Evolutionary conservation across 2,797 vertebrate species (phyloP), one percentile per base, ranked within the genome.

Genomic region (Gila robusta): DNA sequence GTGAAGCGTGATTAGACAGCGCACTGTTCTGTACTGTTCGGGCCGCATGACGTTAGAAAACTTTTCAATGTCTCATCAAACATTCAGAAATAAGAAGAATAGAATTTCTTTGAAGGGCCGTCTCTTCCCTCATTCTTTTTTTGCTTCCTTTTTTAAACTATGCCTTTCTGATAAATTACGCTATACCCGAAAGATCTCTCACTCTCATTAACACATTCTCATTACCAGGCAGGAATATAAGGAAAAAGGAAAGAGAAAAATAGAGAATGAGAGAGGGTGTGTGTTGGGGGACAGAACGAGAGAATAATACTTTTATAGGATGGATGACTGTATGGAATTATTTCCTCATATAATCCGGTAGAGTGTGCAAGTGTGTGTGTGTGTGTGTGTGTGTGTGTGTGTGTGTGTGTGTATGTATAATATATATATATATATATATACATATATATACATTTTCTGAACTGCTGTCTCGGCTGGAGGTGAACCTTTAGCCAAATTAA

Each of bases 1-100:
- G 92, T 92, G 93, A 95, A 94, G 90, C 96, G 96, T 95, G 96
- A 97, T 96, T 97, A 95, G 96, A 94, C 90, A 94, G 93, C 86
- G 93, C 93, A 96, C 96, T 96, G 95, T 96, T 95, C 92, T 95
- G 93, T 94, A 93, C 94, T 94, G 95, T 95, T 96, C 95, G 94
- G 94, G 93, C 94, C 92, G 93, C 94, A 94, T 95, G 94, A 94
- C 94, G 95, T 94, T 93, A 90, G 92, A 93, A 94, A 95, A 96
- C 95, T 96, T 96, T 96, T 96, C 95, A 96, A 94, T 94, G 94
- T 95, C 96, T 96, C 96, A 96, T 96, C 95, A 95, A 95, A 96
- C 96, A 96, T 95, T 95, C 86, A 81, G 93, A 96, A 94, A 94
- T 93, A 94, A 96, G 94, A 95, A 96, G 95, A 96, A 96, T 95